Base-by-base conservation (phyloP, 1,140 invertebrate genomes). In the Papilio polyxenes region DNA sequence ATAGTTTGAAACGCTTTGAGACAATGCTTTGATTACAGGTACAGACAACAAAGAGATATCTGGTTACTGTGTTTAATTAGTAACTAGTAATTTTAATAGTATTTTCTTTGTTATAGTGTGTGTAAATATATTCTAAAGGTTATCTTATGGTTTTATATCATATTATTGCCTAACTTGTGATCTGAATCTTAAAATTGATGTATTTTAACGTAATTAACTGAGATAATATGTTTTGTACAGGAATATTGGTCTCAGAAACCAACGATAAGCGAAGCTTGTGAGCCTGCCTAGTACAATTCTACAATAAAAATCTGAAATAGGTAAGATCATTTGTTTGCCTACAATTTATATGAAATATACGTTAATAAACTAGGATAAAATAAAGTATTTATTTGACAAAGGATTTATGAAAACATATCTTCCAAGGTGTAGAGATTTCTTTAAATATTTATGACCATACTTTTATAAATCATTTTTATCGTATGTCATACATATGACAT, bases 351-450 rank as follows among this genome's bases (percentile, higher is more conserved):
- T 31, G 20, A 65, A 9, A 62, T 62, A 62, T 0, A 62, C 9
- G 59, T 23, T 23, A 23, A 31, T 65, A 23, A 23, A 65, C 3
- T 23, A 23, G 59, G 3, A 31, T 0, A 31, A 9, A 65, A 65
- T 65, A 31, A 65, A 31, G 23, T 20, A 65, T 65, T 65, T 65
- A 65, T 65, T 65, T 65, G 59, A 65, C 59, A 65, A 31, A 65
- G 31, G 59, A 65, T 65, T 56, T 56, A 56, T 65, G 56, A 59
- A 31, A 23, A 65, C 20, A 65, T 65, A 11, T 65, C 59, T 20
- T 62, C 17, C 17, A 62, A 62, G 20, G 7, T 10, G 7, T 62
- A 62, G 5, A 51, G 0, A 59, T 2, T n/a, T 62, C n/a, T n/a
- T 62, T 62, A 20, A 20, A 62, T 62, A 62, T 23, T 62, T 62